Conservation (phyloP, 2,797 vertebrate species). For the Sebastes hubbsi region DNA sequence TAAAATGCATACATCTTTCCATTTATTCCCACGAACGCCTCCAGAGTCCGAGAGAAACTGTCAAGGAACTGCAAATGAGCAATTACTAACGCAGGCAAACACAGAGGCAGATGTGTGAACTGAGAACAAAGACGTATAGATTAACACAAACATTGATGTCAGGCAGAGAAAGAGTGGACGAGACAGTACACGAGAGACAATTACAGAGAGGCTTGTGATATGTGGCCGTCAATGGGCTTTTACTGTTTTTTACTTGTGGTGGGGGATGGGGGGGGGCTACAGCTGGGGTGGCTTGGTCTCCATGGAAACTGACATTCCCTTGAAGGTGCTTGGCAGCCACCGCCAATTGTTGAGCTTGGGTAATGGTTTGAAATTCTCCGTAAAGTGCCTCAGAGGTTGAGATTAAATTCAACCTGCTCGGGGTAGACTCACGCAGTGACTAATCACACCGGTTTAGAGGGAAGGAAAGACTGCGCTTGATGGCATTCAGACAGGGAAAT, state of each 20-base stretch:
- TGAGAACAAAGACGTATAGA: conserved; percentile 27
- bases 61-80: conserved; percentile 17
- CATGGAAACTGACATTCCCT: conserved; percentile 83
- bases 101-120: conserved; percentile 39
- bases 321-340: conserved; percentile 69
- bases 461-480: conserved; percentile 26
- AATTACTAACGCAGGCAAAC: conserved; percentile 36
- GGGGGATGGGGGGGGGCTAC: conserved; percentile 6
- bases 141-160: conserved; percentile 38
- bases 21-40: background rate
- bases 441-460: conserved; percentile 39
- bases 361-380: conserved; percentile 72
- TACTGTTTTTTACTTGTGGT: conserved; percentile 15
- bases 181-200: conserved; percentile 9
- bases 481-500: conserved; percentile 23
- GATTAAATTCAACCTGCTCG: conserved; percentile 59
- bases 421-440: conserved; percentile 35
- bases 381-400: conserved; percentile 70
- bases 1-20: background rate
- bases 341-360: conserved; percentile 72
- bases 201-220: conserved; percentile 37
- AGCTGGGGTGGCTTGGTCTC: conserved; percentile 67
- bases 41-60: background rate
- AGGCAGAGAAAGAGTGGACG: conserved; percentile 5
- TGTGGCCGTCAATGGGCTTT: conserved; percentile 42